Base-by-base conservation (phyloP, 92 coral and sea anemone species). In the Phenganax subtilis region DNA sequence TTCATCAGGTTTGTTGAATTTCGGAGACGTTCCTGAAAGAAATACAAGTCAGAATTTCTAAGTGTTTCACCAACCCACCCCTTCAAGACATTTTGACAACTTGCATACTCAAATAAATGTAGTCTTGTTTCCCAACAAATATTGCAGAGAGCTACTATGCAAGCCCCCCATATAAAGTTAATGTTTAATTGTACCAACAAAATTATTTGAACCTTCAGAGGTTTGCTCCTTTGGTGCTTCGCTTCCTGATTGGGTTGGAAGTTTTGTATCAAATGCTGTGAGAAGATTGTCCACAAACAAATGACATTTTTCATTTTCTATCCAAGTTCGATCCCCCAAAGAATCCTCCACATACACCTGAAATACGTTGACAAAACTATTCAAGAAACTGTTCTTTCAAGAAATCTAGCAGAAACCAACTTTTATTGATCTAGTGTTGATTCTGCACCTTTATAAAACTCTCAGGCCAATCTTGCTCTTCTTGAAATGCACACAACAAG, bases 391-490 rank as follows among this genome's bases (percentile, higher is more conserved):
- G 47, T 37, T 37, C 47, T 37, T 37, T 37, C 47, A 1, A 37
- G 47, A 37, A 5, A 37, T 37, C 47, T 37, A 37, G 47, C 47
- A 37, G 47, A 37, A 37, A 6, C 6, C 8, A 12, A 6, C 27
- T 61, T 7, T 17, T 61, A 1, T 12, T 14, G 0, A 12, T 17
- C 67, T 28, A 12, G 67, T 14, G 28, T 17, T 61, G 1, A 12
- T 44, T 9, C 8, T 20, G 0, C 6, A 68, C 73, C 84, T 93
- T 92, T 10, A 96, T 97, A 89, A 96, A 92, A 16, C 91, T 79
- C 84, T 96, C 99, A 6, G 99, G 97, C 99, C 99, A 96, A 58
- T 92, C 97, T 17, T 90, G 93, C 7, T 88, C 93, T 10, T 96
- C 99, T 96, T 88, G 97, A 85, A 85, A 90, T 30, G 90, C 89